These are phyloP conservation scores for Lamprotornis superbus DNA, from an alignment of 2,113 vertebrate genomes.

Conservation along the genomic window DNA sequence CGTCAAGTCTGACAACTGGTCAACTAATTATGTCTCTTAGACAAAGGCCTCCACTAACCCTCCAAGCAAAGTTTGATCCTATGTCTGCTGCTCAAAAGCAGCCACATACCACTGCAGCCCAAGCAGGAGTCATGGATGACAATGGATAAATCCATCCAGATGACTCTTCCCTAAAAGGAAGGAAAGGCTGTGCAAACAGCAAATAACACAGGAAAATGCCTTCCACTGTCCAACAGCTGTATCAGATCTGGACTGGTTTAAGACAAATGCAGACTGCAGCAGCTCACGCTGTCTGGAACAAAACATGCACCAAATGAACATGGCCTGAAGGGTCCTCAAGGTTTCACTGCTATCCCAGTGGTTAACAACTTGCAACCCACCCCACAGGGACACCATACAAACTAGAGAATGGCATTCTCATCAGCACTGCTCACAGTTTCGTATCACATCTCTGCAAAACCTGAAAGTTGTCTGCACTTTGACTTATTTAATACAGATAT, in stretches of 20 bases:
- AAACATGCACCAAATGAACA: background rate
- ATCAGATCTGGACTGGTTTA: background rate
- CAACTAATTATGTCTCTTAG: background rate
- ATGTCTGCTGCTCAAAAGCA: background rate
- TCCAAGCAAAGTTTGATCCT: background rate
- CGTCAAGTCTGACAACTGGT: background rate
- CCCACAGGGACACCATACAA: background rate
- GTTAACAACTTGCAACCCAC: background rate
- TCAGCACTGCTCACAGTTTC: background rate
- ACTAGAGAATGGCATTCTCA: background rate
- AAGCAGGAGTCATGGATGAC: background rate
- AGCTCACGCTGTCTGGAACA: background rate
- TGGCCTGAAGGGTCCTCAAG: too few species aligned
- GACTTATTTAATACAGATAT: background rate
- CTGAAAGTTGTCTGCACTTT: background rate
- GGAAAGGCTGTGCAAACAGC: background rate
- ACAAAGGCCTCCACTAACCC: background rate
- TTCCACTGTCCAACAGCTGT: background rate
- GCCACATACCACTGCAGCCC: fast-evolving
- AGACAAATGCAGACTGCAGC: background rate
- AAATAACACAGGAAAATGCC: background rate
- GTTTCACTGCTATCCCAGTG: background rate
- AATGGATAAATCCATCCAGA: background rate
- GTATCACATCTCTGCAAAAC: background rate
- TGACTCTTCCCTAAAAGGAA: background rate